Evolutionary conservation across 2,888 invertebrate species (phyloP), one percentile per base, ranked within the genome.

Genomic region (Seira musarum): DNA sequence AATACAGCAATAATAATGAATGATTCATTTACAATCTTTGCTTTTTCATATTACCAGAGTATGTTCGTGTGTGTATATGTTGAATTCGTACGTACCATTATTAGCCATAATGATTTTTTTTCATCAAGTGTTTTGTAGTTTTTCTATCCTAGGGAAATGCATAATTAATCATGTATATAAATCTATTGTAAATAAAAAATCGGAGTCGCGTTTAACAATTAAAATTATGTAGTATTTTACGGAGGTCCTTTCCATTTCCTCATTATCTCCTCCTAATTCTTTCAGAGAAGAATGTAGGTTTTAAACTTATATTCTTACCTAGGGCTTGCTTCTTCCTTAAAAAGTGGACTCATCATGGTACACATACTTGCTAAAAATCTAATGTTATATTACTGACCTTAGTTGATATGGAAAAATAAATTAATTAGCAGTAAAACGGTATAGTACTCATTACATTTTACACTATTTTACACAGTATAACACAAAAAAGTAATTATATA

Each of bases 331-430:
- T 22, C 19, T 22, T 22, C 3, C 63, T 22, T 63, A 5, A 8
- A 22, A 21, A 13, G 21, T 22, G 22, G 13, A 15, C 25, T 8
- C 40, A 40, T 40, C 40, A 8, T 8, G 6, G 13, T 40, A 40
- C 40, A 40, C 40, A 40, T 40, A 8, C n/a, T n/a, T 13, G 40
- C 13, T 40, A 40, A 40, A n/a, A n/a, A n/a, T n/a, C n/a, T 61
- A 40, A 40, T 13, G 21, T 60, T 25, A 13, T 21, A 0, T 19
- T 79, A 79, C 79, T 79, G 79, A 79, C 79, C 79, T 79, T 79
- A 79, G 72, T 79, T 79, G 79, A 79, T 79, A 79, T 79, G 79
- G 79, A 79, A 79, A 79, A 79, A 79, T 79, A 79, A 79, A 79
- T 79, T 79, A 78, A 78, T 78, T 60, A 40, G 70, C 6, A 40